phyloP scores from a whole-genome alignment of 2,113 vertebrate species.

The Marcusenius ussheri region DNA sequence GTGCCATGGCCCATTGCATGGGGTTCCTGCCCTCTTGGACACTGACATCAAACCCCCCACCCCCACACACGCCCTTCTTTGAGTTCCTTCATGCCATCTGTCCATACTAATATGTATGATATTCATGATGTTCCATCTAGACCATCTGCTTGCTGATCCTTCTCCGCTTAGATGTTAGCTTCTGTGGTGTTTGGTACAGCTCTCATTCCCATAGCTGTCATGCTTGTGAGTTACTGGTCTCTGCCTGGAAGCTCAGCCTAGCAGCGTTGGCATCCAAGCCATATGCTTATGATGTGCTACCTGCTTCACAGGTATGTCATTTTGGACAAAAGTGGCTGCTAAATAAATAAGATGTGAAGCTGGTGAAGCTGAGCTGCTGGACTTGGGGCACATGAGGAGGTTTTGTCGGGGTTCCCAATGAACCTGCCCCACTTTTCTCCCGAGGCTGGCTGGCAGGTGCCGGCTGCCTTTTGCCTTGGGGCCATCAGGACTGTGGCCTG shows the following conservation, averaged over 20 bases:
- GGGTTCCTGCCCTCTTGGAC: slow-evolving; percentile 1
- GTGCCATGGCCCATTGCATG: slow-evolving; percentile 43
- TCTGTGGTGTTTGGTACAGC: neutral
- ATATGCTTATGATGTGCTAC: neutral
- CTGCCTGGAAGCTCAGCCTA: neutral
- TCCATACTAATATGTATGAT: neutral
- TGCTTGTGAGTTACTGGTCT: neutral
- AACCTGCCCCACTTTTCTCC: neutral
- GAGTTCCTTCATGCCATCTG: neutral
- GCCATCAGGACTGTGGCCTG: neutral
- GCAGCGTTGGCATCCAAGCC: neutral
- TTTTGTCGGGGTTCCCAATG: neutral
- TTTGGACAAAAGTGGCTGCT: neutral
- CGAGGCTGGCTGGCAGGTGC: neutral
- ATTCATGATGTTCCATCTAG: neutral
- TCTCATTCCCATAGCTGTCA: neutral
- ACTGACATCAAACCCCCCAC: neutral
- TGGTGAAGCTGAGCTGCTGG: neutral
- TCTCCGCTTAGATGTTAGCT: neutral
- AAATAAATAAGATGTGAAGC: neutral
- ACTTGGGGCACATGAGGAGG: neutral
- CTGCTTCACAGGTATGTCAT: neutral
- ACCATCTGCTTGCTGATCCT: neutral
- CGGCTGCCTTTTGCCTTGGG: neutral
- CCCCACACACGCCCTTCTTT: neutral